phyloP scores from a whole-genome alignment of 2,888 invertebrate genomes.

The Chironomus riparius region DNA sequence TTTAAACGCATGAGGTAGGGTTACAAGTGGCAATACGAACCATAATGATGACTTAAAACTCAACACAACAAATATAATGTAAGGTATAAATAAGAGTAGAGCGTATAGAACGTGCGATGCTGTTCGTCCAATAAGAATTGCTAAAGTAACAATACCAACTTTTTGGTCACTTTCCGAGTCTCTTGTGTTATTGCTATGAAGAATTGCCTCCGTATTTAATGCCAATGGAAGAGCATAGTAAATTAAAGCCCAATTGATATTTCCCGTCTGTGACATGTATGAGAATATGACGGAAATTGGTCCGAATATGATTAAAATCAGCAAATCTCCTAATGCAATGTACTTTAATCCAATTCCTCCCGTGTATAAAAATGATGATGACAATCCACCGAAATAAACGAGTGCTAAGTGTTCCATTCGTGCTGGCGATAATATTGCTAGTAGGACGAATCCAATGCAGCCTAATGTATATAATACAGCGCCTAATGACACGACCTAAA shows the following conservation, averaged over 20 bases:
- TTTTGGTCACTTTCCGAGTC: slow-evolving; percentile 80
- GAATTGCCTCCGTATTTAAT: slow-evolving; percentile 87
- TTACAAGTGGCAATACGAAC: slow-evolving; percentile 82
- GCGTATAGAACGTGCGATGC: slow-evolving; percentile 87
- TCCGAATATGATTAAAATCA: slow-evolving; percentile 87
- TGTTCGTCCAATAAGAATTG: slow-evolving; percentile 86
- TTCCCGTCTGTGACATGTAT: slow-evolving; percentile 85
- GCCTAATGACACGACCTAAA: slow-evolving; percentile 77
- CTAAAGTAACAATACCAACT: slow-evolving; percentile 88
- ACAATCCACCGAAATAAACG: slow-evolving; percentile 90
- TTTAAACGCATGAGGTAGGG: slow-evolving; percentile 79
- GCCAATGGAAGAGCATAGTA: slow-evolving; percentile 91
- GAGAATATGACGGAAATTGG: slow-evolving; percentile 90
- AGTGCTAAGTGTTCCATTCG: slow-evolving; percentile 91
- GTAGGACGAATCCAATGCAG: slow-evolving; percentile 69
- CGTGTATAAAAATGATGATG: slow-evolving; percentile 92
- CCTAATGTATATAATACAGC: slow-evolving; percentile 81
- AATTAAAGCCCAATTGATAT: slow-evolving; percentile 81
- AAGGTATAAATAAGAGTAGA: slow-evolving; percentile 81
- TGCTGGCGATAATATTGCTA: slow-evolving; percentile 74
- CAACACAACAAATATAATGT: slow-evolving; percentile 78
- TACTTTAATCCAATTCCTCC: slow-evolving; percentile 94
- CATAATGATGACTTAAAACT: slow-evolving; percentile 76
- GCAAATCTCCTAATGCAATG: slow-evolving; percentile 86
- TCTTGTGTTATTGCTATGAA: slow-evolving; percentile 91